Evolutionary conservation across 2,113 vertebrate species (phyloP), one percentile per base, ranked within the genome.

Genomic region (Neogale vison): DNA sequence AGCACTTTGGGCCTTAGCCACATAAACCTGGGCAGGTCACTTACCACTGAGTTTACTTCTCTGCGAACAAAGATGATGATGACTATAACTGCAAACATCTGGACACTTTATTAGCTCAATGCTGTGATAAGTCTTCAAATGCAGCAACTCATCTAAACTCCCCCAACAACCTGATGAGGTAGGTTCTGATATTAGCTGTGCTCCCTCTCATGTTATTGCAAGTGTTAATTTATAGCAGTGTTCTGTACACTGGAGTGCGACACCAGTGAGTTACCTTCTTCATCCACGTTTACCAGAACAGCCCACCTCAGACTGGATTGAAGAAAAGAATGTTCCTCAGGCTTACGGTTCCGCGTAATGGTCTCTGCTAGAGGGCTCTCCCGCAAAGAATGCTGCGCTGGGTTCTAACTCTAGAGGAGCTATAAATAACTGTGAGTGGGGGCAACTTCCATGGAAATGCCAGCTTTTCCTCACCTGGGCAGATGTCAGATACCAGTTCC

Each of bases 401-500:
- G 47, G 29, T 29, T 77, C 7, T 50, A 20, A 52, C 47, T 79
- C 45, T 23, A 39, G 20, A 80, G 79, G 63, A 71, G 47, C 71
- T 15, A 76, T 26, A 61, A 21, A 15, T 20, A 63, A 61, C 83
- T 1, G 26, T 47, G 71, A 42, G 24, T 17, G 23, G 13, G 31
- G 29, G 10, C 39, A 34, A 9, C 63, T 23, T 42, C 55, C 55
- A 8, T 0, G n/a, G 21, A 74, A 21, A 50, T 2, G 5, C 29
- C 63, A 34, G 9, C 65, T 74, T 57, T 61, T 79, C 59, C 97
- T 98, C 82, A 98, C 98, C 98, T 97, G 97, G 52, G 88, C 97
- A 97, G 59, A 52, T 4, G n/a, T 57, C 31, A 0, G 81, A 36
- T 42, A 45, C 93, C 0, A 61, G 34, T 13, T 82, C 92, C 24